Conservation (phyloP, 1,140 invertebrate genomes). For the Argopecten irradians region DNA sequence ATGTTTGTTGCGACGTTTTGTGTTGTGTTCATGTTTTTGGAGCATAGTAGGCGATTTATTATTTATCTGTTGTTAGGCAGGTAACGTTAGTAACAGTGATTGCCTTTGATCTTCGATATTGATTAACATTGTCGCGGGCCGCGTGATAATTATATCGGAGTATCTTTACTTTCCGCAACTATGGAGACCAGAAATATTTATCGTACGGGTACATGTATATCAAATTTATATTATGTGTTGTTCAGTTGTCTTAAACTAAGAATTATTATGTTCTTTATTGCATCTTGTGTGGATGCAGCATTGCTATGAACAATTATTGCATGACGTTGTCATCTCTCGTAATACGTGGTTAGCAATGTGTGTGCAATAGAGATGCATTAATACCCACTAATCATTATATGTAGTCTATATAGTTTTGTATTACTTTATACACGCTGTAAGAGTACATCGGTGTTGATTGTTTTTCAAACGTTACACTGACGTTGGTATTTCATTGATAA, state of each 20-base stretch:
- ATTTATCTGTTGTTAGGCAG: not conserved
- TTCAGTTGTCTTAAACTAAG: not conserved
- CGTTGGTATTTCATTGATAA: not conserved
- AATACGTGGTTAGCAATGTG: too few relatives aligned
- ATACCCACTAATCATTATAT: too few relatives aligned
- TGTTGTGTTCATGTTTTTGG: not conserved
- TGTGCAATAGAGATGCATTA: too few relatives aligned
- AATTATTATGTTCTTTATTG: too few relatives aligned
- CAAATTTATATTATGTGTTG: not conserved
- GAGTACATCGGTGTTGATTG: not conserved
- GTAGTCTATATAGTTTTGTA: too few relatives aligned
- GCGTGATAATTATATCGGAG: not conserved
- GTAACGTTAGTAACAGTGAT: not conserved
- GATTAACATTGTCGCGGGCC: not conserved
- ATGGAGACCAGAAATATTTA: not conserved
- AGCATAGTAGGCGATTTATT: not conserved
- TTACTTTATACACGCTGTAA: too few relatives aligned
- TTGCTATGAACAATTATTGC: too few relatives aligned
- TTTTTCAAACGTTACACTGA: constrained; percentile 8
- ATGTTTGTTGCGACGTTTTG: not conserved
- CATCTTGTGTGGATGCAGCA: too few relatives aligned
- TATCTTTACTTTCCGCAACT: not conserved
- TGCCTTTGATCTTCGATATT: not conserved
- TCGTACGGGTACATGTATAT: not conserved
- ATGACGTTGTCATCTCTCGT: too few relatives aligned